phyloP scores from a whole-genome alignment of 1,140 invertebrate genomes.

The Aphaenogaster ashmeadi region DNA sequence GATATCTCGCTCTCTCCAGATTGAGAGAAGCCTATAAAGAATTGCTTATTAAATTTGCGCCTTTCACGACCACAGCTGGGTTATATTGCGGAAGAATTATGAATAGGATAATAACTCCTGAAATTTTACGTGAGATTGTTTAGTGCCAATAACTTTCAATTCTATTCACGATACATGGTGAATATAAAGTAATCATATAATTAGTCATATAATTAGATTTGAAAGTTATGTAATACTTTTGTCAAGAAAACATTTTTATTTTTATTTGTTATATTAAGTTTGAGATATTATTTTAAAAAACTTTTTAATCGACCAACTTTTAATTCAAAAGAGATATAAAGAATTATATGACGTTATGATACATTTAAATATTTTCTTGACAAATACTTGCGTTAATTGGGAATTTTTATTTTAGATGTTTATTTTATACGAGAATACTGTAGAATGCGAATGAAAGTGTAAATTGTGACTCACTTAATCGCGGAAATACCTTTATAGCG shows the following conservation, averaged over 20 bases:
- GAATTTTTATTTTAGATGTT: background rate
- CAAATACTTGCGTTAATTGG: background rate
- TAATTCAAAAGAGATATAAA: background rate
- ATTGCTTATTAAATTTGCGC: constrained; percentile 38
- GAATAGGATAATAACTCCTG: constrained; percentile 41
- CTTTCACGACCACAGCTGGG: constrained; percentile 21
- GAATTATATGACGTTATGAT: background rate
- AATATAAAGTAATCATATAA: constrained; percentile 2
- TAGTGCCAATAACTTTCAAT: background rate
- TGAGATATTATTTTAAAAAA: background rate
- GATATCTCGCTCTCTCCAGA: background rate
- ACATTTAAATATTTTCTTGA: background rate
- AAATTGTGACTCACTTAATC: background rate
- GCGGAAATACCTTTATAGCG: background rate
- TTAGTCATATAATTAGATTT: background rate
- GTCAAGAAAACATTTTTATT: background rate
- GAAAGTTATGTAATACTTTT: background rate
- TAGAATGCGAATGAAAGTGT: background rate
- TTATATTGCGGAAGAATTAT: constrained; percentile 42
- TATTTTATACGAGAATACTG: background rate
- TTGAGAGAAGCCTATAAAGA: constrained; percentile 12
- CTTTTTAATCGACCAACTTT: background rate
- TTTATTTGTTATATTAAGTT: background rate
- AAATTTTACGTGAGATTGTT: background rate
- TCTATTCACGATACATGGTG: background rate